Percentiles rank a stretch among this genome's conserved stretches.
phyloP scores from a whole-genome alignment of 2,113 vertebrate genomes.

The Cochlearius cochlearius region DNA sequence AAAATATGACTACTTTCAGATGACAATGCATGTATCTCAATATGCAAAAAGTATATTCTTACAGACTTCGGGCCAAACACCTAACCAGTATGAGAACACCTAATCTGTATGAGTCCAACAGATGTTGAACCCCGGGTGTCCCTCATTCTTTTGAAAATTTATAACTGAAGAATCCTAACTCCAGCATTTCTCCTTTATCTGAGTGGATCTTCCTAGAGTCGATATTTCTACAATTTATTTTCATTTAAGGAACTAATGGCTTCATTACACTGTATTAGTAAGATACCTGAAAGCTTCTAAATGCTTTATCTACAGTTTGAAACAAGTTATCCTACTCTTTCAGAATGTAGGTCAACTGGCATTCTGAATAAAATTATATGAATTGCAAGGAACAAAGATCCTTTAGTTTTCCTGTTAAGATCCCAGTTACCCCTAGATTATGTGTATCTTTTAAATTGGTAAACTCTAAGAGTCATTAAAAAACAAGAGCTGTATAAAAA shows the following conservation, averaged over 20 bases:
- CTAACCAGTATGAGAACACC: background rate
- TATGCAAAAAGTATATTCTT: background rate
- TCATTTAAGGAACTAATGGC: background rate
- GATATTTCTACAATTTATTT: background rate
- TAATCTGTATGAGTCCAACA: background rate
- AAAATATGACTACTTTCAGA: background rate
- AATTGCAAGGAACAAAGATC: background rate
- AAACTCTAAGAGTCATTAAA: background rate
- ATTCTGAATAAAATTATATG: background rate
- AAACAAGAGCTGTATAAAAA: background rate
- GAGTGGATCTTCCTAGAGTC: background rate
- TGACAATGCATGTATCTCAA: background rate
- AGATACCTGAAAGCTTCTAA: background rate
- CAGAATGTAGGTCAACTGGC: background rate
- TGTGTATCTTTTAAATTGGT: background rate
- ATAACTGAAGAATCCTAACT: background rate
- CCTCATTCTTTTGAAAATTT: background rate
- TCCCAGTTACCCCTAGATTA: background rate
- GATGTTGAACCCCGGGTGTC: background rate
- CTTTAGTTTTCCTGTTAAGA: constrained; percentile 17
- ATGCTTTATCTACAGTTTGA: background rate
- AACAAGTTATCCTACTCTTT: background rate
- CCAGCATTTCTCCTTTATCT: background rate
- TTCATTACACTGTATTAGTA: background rate
- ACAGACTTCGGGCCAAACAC: background rate